These are phyloP conservation scores for Dorcus hopei DNA, from an alignment of 2,888 invertebrate species.

Conservation along the genomic window DNA sequence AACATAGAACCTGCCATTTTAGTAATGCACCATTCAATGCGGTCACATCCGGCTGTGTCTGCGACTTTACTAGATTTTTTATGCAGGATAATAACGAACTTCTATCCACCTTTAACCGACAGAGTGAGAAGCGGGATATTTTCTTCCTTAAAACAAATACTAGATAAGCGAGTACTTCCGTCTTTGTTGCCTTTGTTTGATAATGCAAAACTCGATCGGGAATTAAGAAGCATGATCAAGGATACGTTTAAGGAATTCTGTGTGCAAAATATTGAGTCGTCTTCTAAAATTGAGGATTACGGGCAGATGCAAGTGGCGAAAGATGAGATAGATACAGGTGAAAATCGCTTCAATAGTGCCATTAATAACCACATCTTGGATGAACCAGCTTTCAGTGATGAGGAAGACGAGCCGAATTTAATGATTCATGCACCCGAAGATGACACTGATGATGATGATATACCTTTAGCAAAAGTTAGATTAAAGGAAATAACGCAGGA, in stretches of 20 bases:
- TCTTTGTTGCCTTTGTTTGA: conserved; percentile 83
- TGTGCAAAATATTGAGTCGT: conserved; percentile 54
- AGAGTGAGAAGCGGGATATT: conserved; percentile 80
- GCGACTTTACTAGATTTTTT: conserved; percentile 88
- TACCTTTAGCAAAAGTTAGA: conserved; percentile 74
- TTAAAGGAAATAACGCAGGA: conserved; percentile 55
- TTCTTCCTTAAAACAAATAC: conserved; percentile 78
- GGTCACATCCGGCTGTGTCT: conserved; percentile 87
- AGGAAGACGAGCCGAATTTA: conserved; percentile 66
- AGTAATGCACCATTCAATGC: conserved; percentile 91
- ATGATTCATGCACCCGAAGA: conserved; percentile 52
- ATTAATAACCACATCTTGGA: conserved; percentile 53
- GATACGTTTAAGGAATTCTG: conserved; percentile 93
- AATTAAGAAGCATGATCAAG: conserved; percentile 77
- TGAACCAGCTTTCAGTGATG: conserved; percentile 82
- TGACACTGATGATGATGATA: conserved; percentile 71
- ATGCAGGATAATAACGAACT: conserved; percentile 86
- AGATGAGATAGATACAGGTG: conserved; percentile 35
- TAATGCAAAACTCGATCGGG: conserved; percentile 81
- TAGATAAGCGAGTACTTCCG: conserved; percentile 89
- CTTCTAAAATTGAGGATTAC: conserved; percentile 45
- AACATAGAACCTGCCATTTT: conserved; percentile 92
- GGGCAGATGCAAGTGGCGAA: conserved; percentile 19
- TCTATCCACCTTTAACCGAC: conserved; percentile 74
- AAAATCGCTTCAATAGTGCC: conserved; percentile 29